Base-by-base conservation (phyloP, 2,797 vertebrate genomes). In the Myotis planiceps region DNA sequence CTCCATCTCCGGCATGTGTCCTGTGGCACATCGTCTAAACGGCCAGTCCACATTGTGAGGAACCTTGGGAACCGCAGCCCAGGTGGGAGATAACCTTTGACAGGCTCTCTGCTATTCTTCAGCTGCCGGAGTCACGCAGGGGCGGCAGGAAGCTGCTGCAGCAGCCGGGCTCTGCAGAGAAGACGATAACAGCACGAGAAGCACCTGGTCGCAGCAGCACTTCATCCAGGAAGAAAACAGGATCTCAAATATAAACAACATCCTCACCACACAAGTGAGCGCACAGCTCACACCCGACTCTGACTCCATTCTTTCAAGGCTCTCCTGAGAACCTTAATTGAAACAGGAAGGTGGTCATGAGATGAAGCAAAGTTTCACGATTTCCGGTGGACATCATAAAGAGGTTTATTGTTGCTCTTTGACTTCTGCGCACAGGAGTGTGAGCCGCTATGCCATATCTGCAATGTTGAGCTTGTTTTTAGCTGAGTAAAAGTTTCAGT, bases 221-320 rank as follows among this genome's bases (percentile, higher is more conserved):
- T 99, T 97, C 93, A 92, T 94, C 81, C 89, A 98, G 98, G 98
- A 99, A 98, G 98, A 99, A 99, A 99, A 99, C 99, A 99, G 99
- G 99, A 99, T 99, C 98, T 98, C 80, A 97, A 89, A 93, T 97
- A 98, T 98, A 98, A 99, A 99, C 98, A 99, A 98, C 98, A 98
- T 98, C 98, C 99, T 99, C 97, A 97, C 80, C 84, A 95, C 97
- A 95, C 93, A 94, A 96, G 98, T 63, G 71, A 97, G 97, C 63
- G 96, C 97, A 94, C 95, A 1, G 98, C 97, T 98, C 97, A 97
- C 98, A 97, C 98, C 97, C 97, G 81, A 93, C 84, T 58, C 97
- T 88, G 0, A 1, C 97, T 96, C 91, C 91, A 81, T 97, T 98
- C 92, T 98, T 95, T 81, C 82, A 90, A 75, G 92, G 60, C 80